A percentile compares a stretch with the other conserved stretches of the same genome.
These are phyloP conservation scores for Helostoma temminkii DNA, from an alignment of 2,797 vertebrate genomes.

Conservation along the genomic window DNA sequence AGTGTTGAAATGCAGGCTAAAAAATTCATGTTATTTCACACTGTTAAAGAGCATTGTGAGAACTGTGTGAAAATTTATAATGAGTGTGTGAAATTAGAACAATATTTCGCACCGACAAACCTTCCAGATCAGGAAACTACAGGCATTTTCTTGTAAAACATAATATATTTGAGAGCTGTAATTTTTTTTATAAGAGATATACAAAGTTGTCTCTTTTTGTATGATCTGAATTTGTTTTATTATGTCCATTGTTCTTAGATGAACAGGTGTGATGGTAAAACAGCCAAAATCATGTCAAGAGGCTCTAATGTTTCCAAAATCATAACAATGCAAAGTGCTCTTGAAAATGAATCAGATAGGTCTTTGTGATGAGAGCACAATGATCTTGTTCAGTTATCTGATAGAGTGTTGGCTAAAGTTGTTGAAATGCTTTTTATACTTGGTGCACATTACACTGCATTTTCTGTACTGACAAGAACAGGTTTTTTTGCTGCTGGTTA, in stretches of 20 bases:
- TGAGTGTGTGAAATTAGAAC: constrained; percentile 32
- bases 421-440: constrained; percentile 47
- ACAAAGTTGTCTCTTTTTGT: not conserved
- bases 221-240: constrained; percentile 36
- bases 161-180: constrained; percentile 4
- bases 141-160: constrained; percentile 13
- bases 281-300: constrained; percentile 30
- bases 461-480: constrained; percentile 27
- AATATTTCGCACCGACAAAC: constrained; percentile 12
- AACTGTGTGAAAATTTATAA: constrained; percentile 43
- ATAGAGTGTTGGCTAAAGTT: constrained; percentile 29
- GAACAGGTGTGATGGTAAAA: constrained; percentile 17
- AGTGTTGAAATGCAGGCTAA: too few relatives aligned
- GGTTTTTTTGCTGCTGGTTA: too few relatives aligned
- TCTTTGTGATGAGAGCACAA: constrained; percentile 39
- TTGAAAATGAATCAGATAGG: constrained; percentile 46
- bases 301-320: constrained; percentile 33
- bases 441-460: constrained; percentile 18
- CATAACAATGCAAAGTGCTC: constrained; percentile 29
- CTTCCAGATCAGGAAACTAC: constrained; percentile 17
- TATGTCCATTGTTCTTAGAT: constrained; percentile 19
- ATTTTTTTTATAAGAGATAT: constrained; percentile 11
- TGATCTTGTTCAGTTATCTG: constrained; percentile 42
- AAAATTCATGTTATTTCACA: not conserved
- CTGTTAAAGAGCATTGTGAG: constrained; percentile 21